Evolutionary conservation across 1,140 invertebrate species (phyloP).

Genomic region (Wasmannia auropunctata): DNA sequence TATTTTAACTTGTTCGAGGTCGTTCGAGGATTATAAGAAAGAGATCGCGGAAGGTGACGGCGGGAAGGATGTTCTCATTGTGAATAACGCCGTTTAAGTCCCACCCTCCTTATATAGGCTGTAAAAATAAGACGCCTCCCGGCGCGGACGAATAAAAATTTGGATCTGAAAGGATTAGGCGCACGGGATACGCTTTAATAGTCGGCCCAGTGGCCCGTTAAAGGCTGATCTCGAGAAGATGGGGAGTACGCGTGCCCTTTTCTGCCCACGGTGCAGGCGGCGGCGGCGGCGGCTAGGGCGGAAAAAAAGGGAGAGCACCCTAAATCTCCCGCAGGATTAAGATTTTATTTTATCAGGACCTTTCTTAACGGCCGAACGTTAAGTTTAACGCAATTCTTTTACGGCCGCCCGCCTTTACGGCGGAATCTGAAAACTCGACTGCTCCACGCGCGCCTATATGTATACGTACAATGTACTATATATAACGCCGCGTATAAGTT

Average conservation of each 20-base stretch:
- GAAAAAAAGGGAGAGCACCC: slow-evolving; percentile 63
- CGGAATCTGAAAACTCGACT: slow-evolving; percentile 74
- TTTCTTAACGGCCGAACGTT: slow-evolving; percentile 71
- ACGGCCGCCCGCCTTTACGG: slow-evolving; percentile 66
- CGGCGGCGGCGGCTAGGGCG: slow-evolving; percentile 1
- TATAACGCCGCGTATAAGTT: slow-evolving; percentile 39
- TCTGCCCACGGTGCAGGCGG: background rate
- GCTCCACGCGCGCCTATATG: background rate
- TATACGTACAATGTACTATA: too few species aligned
- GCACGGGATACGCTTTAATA: slow-evolving; percentile 56
- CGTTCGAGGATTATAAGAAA: background rate
- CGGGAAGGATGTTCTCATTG: background rate
- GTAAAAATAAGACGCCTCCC: slow-evolving; percentile 19
- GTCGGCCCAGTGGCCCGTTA: slow-evolving; percentile 62
- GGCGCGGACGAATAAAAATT: slow-evolving; percentile 51
- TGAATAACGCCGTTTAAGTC: background rate
- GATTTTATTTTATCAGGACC: slow-evolving; percentile 82
- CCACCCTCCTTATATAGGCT: background rate
- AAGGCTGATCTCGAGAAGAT: slow-evolving; percentile 55
- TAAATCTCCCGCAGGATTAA: slow-evolving; percentile 81
- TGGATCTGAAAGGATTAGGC: slow-evolving; percentile 45
- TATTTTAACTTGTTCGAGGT: background rate
- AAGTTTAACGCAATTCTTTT: slow-evolving; percentile 81
- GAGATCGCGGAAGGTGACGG: background rate
- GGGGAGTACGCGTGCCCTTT: background rate